Evolutionary conservation across 2,113 vertebrate species (phyloP).

Genomic region (Petaurus breviceps): DNA sequence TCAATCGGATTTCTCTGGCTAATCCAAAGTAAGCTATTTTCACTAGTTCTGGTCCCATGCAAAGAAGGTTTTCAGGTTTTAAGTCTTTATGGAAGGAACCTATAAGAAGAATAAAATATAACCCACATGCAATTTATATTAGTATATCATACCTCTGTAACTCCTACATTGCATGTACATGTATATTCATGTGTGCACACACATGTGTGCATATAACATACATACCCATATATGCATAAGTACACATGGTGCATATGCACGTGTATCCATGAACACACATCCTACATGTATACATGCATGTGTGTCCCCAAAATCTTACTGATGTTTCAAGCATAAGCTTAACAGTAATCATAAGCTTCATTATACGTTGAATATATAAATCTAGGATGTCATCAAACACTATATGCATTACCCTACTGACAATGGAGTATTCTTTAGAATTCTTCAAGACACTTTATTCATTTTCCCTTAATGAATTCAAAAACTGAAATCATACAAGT

Average conservation of each 20-base stretch:
- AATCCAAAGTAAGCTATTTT: conserved; percentile 91
- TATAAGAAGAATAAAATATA: conserved; percentile 73
- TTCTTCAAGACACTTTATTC: background rate
- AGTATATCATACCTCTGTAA: background rate
- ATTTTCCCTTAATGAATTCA: background rate
- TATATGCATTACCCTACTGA: background rate
- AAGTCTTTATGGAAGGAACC: conserved; percentile 90
- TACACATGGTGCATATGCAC: too few relatives aligned
- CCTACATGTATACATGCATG: too few relatives aligned
- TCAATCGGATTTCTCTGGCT: conserved; percentile 89
- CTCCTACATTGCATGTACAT: background rate
- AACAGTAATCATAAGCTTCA: too few relatives aligned
- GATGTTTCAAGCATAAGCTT: too few relatives aligned
- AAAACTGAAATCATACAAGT: conserved; percentile 39
- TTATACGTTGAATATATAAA: background rate
- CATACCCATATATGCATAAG: too few relatives aligned
- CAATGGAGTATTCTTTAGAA: background rate
- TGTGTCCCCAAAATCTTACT: too few relatives aligned
- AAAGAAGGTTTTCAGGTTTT: conserved; percentile 91
- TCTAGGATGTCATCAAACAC: background rate
- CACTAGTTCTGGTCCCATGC: conserved; percentile 90
- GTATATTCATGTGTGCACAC: too few relatives aligned
- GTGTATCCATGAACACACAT: too few relatives aligned
- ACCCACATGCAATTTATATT: background rate
- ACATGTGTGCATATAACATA: too few relatives aligned